Percentiles rank a stretch among this genome's conserved stretches.
phyloP scores from a whole-genome alignment of 30 jellyfish, hydroid and myxozoan genomes.

The Chrysaora quinquecirrha region DNA sequence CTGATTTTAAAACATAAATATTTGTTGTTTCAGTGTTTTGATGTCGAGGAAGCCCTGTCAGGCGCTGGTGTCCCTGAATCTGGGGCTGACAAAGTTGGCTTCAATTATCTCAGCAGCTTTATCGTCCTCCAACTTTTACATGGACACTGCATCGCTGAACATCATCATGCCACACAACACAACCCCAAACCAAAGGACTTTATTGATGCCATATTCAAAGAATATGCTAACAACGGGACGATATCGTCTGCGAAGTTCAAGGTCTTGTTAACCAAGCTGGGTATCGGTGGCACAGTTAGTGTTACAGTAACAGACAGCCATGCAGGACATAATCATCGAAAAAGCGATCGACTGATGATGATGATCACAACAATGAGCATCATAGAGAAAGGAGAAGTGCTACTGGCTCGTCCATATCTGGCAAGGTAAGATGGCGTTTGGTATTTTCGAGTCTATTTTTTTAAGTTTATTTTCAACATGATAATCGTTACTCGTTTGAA shows the following conservation, averaged over 20 bases:
- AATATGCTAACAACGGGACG: slow-evolving; percentile 72
- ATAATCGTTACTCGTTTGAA: too few relatives aligned
- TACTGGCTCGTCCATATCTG: not conserved
- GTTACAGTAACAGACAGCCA: slow-evolving; percentile 16
- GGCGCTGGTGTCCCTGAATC: slow-evolving; percentile 64
- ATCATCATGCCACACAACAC: slow-evolving; percentile 1
- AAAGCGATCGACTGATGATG: slow-evolving; percentile 61
- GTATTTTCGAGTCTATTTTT: too few relatives aligned
- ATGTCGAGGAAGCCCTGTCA: slow-evolving; percentile 71
- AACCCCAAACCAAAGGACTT: slow-evolving; percentile 61
- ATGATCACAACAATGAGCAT: slow-evolving; percentile 9
- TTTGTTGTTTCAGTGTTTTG: slow-evolving; percentile 72
- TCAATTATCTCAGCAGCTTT: slow-evolving; percentile 55
- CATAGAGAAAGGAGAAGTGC: slow-evolving; percentile 50
- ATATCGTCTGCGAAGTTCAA: slow-evolving; percentile 67
- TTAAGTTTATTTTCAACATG: too few relatives aligned
- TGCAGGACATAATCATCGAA: slow-evolving; percentile 75
- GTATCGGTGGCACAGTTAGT: slow-evolving; percentile 62
- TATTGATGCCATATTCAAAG: slow-evolving; percentile 52
- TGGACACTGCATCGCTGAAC: slow-evolving; percentile 80
- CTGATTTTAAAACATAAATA: too few relatives aligned
- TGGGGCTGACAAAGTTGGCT: slow-evolving; percentile 38
- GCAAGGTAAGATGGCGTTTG: not conserved
- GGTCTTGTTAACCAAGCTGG: slow-evolving; percentile 65
- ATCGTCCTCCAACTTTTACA: slow-evolving; percentile 60